Evolutionary conservation across 2,113 vertebrate genomes (phyloP), one percentile per base, ranked within the genome.

Genomic region (Ammodytes marinus): DNA sequence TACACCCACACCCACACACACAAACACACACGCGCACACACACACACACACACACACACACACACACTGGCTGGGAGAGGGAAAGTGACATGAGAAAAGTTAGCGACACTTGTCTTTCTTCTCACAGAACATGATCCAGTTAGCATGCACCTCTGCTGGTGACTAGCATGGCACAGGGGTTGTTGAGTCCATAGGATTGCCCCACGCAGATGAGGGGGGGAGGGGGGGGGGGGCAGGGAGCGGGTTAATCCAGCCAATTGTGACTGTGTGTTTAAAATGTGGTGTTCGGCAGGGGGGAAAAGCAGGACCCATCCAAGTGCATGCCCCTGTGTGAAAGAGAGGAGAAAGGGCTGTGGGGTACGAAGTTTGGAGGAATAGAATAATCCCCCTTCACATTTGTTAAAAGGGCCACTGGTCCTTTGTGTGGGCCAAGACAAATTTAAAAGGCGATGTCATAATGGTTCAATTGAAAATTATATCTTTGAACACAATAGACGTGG

Each of bases 71-170:
- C 95, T 95, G 94, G 92, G 94, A 96, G 95, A 92, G 27, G 27
- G 95, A 97, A 97, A 97, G 96, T 97, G 97, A 99, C 97, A 97
- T 98, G 97, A 99, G 97, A 98, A 99, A 99, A 98, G 97, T 99
- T 98, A 97, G 94, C 86, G 96, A 97, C 96, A 97, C 96, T 98
- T 98, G 96, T 97, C 96, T 96, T 97, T 95, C 82, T 87, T 96
- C 96, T 97, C 96, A 96, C 95, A 96, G 95, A 97, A 97, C 97
- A 96, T 97, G 96, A 99, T 98, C 97, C 97, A 97, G 97, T 98
- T 98, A 97, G 97, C 96, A 96, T 98, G 96, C 96, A 97, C 95
- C 97, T 96, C 96, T 96, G 94, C 95, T 96, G 96, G 96, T 96
- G 96, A 94, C 96, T 95, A 95, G 95, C 96, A 96, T 95, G 95